Conservation (phyloP, 2,113 vertebrate genomes). For the Hipposideros armiger region DNA sequence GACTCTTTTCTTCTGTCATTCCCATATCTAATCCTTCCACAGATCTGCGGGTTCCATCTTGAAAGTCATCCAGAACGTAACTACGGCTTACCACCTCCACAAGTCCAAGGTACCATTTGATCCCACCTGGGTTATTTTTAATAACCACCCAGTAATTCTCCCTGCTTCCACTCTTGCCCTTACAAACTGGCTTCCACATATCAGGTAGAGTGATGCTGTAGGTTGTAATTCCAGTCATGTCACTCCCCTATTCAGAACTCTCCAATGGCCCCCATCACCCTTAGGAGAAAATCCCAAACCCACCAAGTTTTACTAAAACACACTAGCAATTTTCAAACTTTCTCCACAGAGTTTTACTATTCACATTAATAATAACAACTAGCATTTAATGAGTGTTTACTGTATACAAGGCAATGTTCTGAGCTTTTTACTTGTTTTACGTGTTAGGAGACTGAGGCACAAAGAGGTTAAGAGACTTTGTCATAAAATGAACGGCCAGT, state of each 20-base stretch:
- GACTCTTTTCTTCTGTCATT: not conserved
- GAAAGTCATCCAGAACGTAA: not conserved
- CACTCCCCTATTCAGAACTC: not conserved
- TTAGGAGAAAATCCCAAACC: not conserved
- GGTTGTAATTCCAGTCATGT: not conserved
- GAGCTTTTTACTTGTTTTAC: not conserved
- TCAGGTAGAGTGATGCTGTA: not conserved
- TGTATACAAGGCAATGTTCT: not conserved
- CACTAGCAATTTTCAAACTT: not conserved
- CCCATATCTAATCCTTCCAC: not conserved
- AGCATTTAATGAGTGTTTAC: not conserved
- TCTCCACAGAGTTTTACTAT: not conserved
- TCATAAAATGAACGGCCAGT: not conserved
- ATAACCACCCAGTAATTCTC: not conserved
- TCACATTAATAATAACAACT: not conserved
- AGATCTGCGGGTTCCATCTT: not conserved
- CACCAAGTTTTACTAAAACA: not conserved
- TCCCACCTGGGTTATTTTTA: not conserved
- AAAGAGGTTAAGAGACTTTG: not conserved
- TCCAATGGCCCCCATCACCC: not conserved
- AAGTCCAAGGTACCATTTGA: not conserved
- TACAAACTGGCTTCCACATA: not conserved
- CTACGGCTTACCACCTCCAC: not conserved
- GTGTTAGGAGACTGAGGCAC: not conserved
- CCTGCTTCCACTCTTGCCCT: not conserved